These are phyloP conservation scores for Paratilapia polleni DNA, from an alignment of 2,113 vertebrate genomes.

Conservation along the genomic window DNA sequence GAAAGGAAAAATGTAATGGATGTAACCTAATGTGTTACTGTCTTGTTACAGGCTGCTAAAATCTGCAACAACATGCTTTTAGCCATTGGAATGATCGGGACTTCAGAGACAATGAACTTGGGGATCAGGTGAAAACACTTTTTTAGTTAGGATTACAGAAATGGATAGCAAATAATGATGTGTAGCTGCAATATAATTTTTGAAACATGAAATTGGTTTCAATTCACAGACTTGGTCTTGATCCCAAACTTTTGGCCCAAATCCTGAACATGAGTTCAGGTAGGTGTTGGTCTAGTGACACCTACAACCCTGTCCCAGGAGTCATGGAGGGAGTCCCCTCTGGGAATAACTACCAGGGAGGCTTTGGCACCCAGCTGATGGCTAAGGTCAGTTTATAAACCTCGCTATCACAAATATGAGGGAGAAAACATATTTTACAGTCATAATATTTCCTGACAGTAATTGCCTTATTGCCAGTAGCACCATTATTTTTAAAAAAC, in stretches of 20 bases:
- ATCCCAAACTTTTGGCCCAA: constrained; percentile 95
- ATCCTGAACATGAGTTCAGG: constrained; percentile 99
- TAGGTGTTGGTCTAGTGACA: constrained; percentile 98
- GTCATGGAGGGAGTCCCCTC: constrained; percentile 99
- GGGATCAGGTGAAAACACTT: constrained; percentile 88
- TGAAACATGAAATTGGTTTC: constrained; percentile 50
- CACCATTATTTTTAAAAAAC: neutral
- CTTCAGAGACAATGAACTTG: constrained; percentile 97
- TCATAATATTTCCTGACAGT: neutral
- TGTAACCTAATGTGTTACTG: neutral
- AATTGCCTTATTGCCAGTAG: neutral
- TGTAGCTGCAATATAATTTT: neutral
- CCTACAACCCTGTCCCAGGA: constrained; percentile 98
- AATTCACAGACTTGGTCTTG: constrained; percentile 93
- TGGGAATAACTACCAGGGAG: constrained; percentile 97
- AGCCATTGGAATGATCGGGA: constrained; percentile 98
- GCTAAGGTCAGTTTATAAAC: constrained; percentile 85
- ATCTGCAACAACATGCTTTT: constrained; percentile 99
- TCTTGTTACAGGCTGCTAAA: constrained; percentile 89
- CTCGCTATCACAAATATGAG: neutral
- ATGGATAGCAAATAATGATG: neutral
- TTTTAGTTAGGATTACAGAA: neutral
- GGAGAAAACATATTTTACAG: neutral
- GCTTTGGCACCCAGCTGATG: constrained; percentile 96
- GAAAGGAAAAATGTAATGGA: neutral